These are phyloP conservation scores for Pocillopora verrucosa DNA, from an alignment of 64 coral and sea anemone genomes.

Conservation along the genomic window DNA sequence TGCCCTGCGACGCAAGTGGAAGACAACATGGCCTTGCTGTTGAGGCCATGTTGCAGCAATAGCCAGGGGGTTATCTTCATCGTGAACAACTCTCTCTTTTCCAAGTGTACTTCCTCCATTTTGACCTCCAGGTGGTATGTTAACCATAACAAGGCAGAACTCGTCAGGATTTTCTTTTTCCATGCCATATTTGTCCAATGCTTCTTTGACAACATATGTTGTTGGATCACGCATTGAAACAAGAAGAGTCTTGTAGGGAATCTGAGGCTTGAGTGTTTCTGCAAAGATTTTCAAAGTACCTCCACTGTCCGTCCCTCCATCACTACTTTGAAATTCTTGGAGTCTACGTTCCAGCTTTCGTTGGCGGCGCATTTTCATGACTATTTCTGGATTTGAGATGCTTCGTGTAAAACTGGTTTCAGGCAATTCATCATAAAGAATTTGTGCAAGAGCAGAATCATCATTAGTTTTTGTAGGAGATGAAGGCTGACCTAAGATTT, in stretches of 20 bases:
- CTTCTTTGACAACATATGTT: slow-evolving; percentile 80
- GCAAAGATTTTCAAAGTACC: slow-evolving; percentile 99
- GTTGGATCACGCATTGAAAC: slow-evolving; percentile 86
- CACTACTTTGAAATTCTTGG: slow-evolving; percentile 84
- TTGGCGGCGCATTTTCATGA: slow-evolving; percentile 83
- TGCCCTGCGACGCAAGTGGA: slow-evolving; percentile 83
- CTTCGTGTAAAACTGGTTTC: slow-evolving; percentile 91
- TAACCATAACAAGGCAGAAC: slow-evolving; percentile 94
- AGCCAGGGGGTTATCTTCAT: slow-evolving; percentile 84
- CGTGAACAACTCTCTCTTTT: slow-evolving; percentile 91
- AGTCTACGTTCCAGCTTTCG: slow-evolving; percentile 83
- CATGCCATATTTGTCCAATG: slow-evolving; percentile 94
- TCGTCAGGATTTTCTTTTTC: slow-evolving; percentile 89
- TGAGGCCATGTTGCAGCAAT: slow-evolving; percentile 95
- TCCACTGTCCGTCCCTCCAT: slow-evolving; percentile 68
- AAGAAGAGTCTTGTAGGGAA: slow-evolving; percentile 95
- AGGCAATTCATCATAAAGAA: slow-evolving; percentile 84
- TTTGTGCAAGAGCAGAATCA: slow-evolving; percentile 84
- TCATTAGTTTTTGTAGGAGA: slow-evolving; percentile 53
- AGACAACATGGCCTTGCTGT: slow-evolving; percentile 80
- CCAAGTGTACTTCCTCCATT: slow-evolving; percentile 69
- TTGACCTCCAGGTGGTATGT: slow-evolving; percentile 72
- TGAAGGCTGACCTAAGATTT: slow-evolving; percentile 28
- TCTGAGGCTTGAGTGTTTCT: slow-evolving; percentile 91
- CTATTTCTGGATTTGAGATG: slow-evolving; percentile 97